phyloP scores from a whole-genome alignment of 2,888 invertebrate species.

The Phymatocera aterrima region DNA sequence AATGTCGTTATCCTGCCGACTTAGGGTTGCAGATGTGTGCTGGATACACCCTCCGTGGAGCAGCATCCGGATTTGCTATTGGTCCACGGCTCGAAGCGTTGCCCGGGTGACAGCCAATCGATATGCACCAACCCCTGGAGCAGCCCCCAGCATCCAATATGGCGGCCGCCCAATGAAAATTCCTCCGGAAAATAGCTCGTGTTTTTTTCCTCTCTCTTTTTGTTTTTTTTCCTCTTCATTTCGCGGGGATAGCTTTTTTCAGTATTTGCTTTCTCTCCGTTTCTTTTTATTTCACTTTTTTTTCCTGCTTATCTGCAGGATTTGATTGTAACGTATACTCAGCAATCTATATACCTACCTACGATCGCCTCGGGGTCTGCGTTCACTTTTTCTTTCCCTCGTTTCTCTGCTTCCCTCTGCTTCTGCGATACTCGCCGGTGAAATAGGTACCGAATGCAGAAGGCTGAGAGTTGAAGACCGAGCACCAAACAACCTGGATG shows the following conservation, averaged over 20 bases:
- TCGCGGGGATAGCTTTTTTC: constrained; percentile 38
- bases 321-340: constrained; percentile 69
- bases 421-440: neutral
- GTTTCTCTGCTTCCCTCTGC: neutral
- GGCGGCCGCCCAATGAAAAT: constrained; percentile 72
- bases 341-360: constrained; percentile 35
- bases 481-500: neutral
- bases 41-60: constrained; percentile 48
- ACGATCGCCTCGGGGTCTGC: constrained; percentile 48
- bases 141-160: constrained; percentile 64
- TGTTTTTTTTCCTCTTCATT: constrained; percentile 1
- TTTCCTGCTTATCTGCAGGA: constrained; percentile 62
- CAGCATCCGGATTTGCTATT: constrained; percentile 63
- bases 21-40: constrained; percentile 56
- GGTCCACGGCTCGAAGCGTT: constrained; percentile 70
- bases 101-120: constrained; percentile 65
- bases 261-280: constrained; percentile 39
- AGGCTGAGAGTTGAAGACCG: neutral
- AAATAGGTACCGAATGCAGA: neutral
- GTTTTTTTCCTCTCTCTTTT: constrained; percentile 63
- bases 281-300: constrained; percentile 54
- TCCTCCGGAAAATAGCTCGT: constrained; percentile 72
- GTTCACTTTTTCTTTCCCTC: neutral
- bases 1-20: constrained; percentile 73
- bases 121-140: constrained; percentile 36